A percentile compares a stretch with the other conserved stretches of the same genome.
Evolutionary conservation across 2,888 invertebrate species (phyloP).

Genomic region (Malthinus seriepunctatus): DNA sequence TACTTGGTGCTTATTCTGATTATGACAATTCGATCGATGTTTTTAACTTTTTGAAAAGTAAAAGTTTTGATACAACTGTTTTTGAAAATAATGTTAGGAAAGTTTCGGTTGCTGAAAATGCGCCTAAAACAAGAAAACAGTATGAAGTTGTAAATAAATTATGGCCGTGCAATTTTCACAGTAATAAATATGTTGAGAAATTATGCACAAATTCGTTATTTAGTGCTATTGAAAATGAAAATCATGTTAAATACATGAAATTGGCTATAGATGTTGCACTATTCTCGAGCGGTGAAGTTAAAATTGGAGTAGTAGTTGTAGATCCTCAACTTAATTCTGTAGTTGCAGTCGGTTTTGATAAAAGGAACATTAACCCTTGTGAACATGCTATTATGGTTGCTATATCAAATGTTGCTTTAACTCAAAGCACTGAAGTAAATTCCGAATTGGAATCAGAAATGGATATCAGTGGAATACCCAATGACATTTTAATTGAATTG

Average conservation of each 20-base stretch:
- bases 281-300: slow-evolving; percentile 28
- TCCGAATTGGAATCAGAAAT: slow-evolving; percentile 9
- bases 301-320: slow-evolving; percentile 64
- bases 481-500: slow-evolving; percentile 50
- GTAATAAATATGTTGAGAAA: slow-evolving; percentile 73
- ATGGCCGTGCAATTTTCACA: slow-evolving; percentile 89
- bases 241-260: slow-evolving; percentile 64
- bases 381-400: slow-evolving; percentile 86
- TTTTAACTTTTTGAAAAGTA: slow-evolving; percentile 49
- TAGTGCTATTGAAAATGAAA: slow-evolving; percentile 54
- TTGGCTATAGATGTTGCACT: slow-evolving; percentile 61
- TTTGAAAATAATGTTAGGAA: slow-evolving; percentile 60
- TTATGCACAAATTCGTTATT: slow-evolving; percentile 68
- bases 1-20: slow-evolving; percentile 56
- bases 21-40: slow-evolving; percentile 42
- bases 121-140: slow-evolving; percentile 70
- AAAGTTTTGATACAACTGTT: slow-evolving; percentile 57
- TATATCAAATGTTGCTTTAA: slow-evolving; percentile 81
- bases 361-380: slow-evolving; percentile 65
- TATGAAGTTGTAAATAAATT: slow-evolving; percentile 61
- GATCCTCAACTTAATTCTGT: slow-evolving; percentile 70
- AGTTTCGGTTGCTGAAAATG: slow-evolving; percentile 61
- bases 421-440: slow-evolving; percentile 75
- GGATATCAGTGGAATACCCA: slow-evolving; percentile 54
- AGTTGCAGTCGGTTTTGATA: slow-evolving; percentile 69